These are phyloP conservation scores for Andrena camellia DNA, from an alignment of 2,888 invertebrate species.

Conservation along the genomic window DNA sequence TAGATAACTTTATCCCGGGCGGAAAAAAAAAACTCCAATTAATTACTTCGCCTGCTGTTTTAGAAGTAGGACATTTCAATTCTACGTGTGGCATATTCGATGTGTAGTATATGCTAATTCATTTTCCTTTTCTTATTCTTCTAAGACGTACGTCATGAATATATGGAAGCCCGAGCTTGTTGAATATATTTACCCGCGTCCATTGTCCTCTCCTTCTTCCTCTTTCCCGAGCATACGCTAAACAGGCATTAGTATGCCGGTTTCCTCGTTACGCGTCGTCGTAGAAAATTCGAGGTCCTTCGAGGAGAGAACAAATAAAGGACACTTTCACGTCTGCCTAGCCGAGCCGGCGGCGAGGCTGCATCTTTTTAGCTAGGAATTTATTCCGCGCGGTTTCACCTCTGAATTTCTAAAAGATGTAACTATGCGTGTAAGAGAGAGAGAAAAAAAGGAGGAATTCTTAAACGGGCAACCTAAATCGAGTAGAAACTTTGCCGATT, in stretches of 20 bases:
- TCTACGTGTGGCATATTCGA: neutral
- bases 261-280: slow-evolving; percentile 41
- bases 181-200: slow-evolving; percentile 60
- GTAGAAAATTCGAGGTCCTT: slow-evolving; percentile 36
- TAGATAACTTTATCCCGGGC: neutral
- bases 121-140: slow-evolving; percentile 39
- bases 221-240: slow-evolving; percentile 17
- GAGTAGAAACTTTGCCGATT: neutral
- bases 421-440: neutral
- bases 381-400: slow-evolving; percentile 8
- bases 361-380: slow-evolving; percentile 1
- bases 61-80: neutral
- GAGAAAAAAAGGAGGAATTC: neutral
- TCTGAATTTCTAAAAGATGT: slow-evolving; percentile 21
- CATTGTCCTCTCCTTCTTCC: slow-evolving; percentile 34
- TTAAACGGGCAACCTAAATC: slow-evolving; percentile 1
- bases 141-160: slow-evolving; percentile 61
- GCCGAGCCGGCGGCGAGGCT: neutral
- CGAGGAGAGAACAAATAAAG: neutral
- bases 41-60: neutral
- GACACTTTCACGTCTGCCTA: slow-evolving; percentile 17
- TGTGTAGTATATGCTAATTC: slow-evolving; percentile 63
- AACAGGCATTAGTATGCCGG: slow-evolving; percentile 47
- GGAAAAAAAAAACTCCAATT: slow-evolving; percentile 15
- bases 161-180: slow-evolving; percentile 54